phyloP scores from a whole-genome alignment of 92 coral and sea anemone genomes.

The Palythoa heliodiscus region DNA sequence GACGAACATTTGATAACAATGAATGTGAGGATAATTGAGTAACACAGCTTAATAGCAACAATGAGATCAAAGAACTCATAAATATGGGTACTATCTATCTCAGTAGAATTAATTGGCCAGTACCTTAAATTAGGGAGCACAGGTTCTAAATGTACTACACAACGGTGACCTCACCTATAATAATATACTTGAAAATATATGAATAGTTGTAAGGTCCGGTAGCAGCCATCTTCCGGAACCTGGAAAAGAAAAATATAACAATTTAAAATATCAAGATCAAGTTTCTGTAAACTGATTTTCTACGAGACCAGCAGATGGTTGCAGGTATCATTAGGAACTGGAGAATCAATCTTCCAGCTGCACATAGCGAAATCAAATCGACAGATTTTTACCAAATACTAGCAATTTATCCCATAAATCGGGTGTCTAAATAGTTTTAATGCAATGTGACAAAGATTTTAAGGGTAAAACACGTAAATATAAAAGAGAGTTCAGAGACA shows the following conservation, averaged over 20 bases:
- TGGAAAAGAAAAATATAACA: slow-evolving; percentile 8
- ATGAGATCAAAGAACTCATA: too few species aligned
- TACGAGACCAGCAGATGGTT: neutral
- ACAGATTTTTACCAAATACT: neutral
- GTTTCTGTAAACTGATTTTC: slow-evolving; percentile 13
- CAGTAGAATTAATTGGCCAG: too few species aligned
- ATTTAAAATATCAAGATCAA: neutral
- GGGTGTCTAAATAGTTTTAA: neutral
- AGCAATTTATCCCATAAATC: neutral
- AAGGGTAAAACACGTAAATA: neutral
- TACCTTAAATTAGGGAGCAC: too few species aligned
- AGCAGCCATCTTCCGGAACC: slow-evolving; percentile 91
- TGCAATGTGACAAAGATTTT: neutral
- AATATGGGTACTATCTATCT: too few species aligned
- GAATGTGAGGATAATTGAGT: too few species aligned
- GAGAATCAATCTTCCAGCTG: neutral
- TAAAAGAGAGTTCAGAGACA: slow-evolving; percentile 15
- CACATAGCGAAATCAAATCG: neutral
- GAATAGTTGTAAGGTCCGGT: slow-evolving; percentile 99
- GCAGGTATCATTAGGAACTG: slow-evolving; percentile 1
- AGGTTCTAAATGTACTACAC: too few species aligned
- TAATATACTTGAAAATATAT: slow-evolving; percentile 98
- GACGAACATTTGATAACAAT: too few species aligned
- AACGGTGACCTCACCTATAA: slow-evolving; percentile 78
- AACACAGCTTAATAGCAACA: too few species aligned